Percentiles rank a stretch among this genome's conserved stretches.
Conservation (phyloP, 2,888 invertebrate genomes). For the Rhogogaster chlorosoma region DNA sequence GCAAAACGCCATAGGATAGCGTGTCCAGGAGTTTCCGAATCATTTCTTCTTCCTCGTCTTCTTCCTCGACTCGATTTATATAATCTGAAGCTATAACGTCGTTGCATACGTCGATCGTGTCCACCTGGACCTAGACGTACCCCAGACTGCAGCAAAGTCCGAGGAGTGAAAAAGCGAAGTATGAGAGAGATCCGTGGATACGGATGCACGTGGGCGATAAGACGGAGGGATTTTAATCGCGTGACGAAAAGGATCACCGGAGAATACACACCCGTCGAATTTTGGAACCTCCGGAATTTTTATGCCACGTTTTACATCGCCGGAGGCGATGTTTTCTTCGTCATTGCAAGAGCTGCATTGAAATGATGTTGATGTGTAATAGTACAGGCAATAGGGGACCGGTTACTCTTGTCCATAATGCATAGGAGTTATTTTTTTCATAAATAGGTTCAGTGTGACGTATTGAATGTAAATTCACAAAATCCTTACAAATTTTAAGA, state of each 20-base stretch:
- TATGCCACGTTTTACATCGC: not conserved
- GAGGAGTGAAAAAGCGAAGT: not conserved
- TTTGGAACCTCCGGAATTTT: not conserved
- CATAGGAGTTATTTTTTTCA: too few relatives aligned
- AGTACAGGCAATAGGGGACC: too few relatives aligned
- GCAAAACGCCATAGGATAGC: not conserved
- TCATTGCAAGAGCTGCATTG: not conserved
- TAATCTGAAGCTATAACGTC: not conserved
- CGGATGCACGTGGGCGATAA: not conserved
- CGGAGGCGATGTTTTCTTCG: not conserved
- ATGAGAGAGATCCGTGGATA: not conserved
- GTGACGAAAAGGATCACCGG: not conserved
- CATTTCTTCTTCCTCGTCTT: not conserved
- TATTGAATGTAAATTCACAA: too few relatives aligned
- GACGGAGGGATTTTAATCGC: not conserved
- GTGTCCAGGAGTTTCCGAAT: not conserved
- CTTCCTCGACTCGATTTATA: not conserved
- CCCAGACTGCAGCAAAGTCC: not conserved
- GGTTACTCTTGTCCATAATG: too few relatives aligned
- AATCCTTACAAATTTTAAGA: too few relatives aligned
- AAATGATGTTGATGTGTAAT: not conserved
- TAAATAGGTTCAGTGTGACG: too few relatives aligned
- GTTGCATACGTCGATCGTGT: not conserved
- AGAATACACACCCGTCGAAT: not conserved
- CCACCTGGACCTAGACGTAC: not conserved